Evolutionary conservation across 2,113 vertebrate species (phyloP).

Genomic region (Cyprinodon tularosa): DNA sequence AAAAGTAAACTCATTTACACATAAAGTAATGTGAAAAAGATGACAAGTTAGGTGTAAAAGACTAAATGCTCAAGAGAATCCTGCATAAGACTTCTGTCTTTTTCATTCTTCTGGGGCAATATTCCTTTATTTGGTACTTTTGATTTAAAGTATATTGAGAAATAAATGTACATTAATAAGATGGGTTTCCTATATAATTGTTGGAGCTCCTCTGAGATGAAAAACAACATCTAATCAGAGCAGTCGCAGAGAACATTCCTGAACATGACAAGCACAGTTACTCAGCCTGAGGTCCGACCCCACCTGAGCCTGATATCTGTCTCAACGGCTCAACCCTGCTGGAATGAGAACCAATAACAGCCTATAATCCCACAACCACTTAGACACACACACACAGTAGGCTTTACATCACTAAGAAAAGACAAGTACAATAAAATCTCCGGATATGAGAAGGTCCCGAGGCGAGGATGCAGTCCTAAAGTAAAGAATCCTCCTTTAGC

Average conservation of each 20-base stretch:
- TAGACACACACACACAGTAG: constrained; percentile 26
- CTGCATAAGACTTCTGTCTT: background rate
- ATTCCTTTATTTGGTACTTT: constrained; percentile 2
- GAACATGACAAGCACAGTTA: constrained; percentile 62
- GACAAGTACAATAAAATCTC: constrained; percentile 77
- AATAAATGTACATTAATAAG: constrained; percentile 27
- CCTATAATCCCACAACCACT: constrained; percentile 51
- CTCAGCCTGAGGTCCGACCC: constrained; percentile 73
- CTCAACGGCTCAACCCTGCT: constrained; percentile 69
- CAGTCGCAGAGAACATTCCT: constrained; percentile 59
- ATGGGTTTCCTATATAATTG: constrained; percentile 25
- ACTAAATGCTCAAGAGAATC: background rate
- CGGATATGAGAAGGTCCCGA: constrained; percentile 77
- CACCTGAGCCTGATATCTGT: constrained; percentile 70
- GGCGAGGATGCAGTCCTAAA: constrained; percentile 52
- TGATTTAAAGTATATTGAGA: background rate
- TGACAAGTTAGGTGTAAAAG: background rate
- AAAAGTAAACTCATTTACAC: background rate
- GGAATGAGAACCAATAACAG: constrained; percentile 80
- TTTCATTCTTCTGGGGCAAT: constrained; percentile 20
- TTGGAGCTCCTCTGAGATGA: constrained; percentile 41
- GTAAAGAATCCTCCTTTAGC: constrained; percentile 34
- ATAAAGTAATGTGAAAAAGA: no score
- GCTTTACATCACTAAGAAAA: constrained; percentile 64
- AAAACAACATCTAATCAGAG: constrained; percentile 65